Base-by-base conservation (phyloP, 2,797 vertebrate species). In the Eremophila alpestris region DNA sequence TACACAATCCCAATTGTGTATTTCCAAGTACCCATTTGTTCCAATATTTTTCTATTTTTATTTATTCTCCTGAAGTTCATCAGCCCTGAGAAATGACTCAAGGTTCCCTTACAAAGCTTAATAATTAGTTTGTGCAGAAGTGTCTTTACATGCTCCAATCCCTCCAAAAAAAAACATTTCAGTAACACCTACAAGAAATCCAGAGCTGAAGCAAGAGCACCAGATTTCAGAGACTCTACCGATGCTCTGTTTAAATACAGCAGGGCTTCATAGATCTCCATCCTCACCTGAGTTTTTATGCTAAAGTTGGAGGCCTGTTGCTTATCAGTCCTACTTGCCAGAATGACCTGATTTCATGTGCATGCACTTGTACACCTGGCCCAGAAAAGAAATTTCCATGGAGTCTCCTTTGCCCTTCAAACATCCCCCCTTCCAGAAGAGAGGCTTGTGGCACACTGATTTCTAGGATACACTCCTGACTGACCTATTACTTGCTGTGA, bases 361-460 rank as follows among this genome's bases (percentile, higher is more conserved):
- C 36, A 5, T 30, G n/a, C 34, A 77, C 65, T 67, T 51, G 32
- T 5, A 77, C 9, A 43, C 54, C 62, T 68, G 65, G 46, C 91
- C 94, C 73, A 93, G 89, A 96, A 95, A 86, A 5, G 9, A 85
- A 69, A 83, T 68, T 82, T 77, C 87, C 2, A 0, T 11, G 41
- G 68, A 83, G 49, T 49, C 46, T 90, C 64, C 63, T 65, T 34
- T 34, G 49, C 45, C 94, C 79, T 96, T 92, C 83, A 93, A 79
- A 67, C 12, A 59, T 21, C 36, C 1, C 14, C 9, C 13, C 20
- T 69, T 82, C 36, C 65, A 62, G 69, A 85, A 68, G 16, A 73
- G 51, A 16, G 51, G 51, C 40, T 51, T 32, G 29, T 27, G 36
- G 52, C n/a, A 73, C 22, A 17, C 32, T 4, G 23, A 64, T 80